These are phyloP conservation scores for Cenopis cana DNA, from an alignment of 2,888 invertebrate species.

Conservation along the genomic window DNA sequence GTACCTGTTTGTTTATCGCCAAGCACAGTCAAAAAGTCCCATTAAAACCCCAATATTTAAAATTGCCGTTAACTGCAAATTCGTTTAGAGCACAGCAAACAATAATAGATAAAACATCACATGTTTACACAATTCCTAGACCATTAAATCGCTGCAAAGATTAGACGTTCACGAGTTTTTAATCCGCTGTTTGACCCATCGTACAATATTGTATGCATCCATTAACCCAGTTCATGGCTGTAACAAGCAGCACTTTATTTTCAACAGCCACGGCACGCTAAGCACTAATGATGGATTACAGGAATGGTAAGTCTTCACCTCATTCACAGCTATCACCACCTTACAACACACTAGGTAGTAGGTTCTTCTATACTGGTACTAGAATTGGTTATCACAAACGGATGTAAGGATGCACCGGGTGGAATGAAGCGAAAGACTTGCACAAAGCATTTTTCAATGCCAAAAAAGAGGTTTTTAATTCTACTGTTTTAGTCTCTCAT, in stretches of 20 bases:
- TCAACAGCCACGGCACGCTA: slow-evolving; percentile 44
- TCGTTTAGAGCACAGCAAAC: not conserved
- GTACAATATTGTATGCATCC: slow-evolving; percentile 56
- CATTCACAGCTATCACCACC: slow-evolving; percentile 37
- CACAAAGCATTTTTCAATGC: not conserved
- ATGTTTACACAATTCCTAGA: not conserved
- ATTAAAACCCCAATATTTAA: not conserved
- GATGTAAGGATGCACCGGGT: not conserved
- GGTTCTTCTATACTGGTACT: no score
- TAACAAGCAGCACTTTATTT: slow-evolving; percentile 43
- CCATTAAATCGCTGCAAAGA: slow-evolving; percentile 20
- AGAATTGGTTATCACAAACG: not conserved
- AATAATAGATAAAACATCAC: slow-evolving; percentile 8
- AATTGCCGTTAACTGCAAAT: not conserved
- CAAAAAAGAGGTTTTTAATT: no score
- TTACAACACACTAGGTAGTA: no score
- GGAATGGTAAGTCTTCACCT: slow-evolving; percentile 33
- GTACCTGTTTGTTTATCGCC: no score
- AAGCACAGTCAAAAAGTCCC: no score
- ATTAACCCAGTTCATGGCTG: slow-evolving; percentile 70
- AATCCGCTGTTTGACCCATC: slow-evolving; percentile 46
- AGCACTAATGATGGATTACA: slow-evolving; percentile 51
- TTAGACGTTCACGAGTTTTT: slow-evolving; percentile 24
- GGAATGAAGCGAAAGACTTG: not conserved
- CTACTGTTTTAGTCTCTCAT: no score